Evolutionary conservation across 2,113 vertebrate species (phyloP), one percentile per base, ranked within the genome.

Genomic region (Tinamus guttatus): DNA sequence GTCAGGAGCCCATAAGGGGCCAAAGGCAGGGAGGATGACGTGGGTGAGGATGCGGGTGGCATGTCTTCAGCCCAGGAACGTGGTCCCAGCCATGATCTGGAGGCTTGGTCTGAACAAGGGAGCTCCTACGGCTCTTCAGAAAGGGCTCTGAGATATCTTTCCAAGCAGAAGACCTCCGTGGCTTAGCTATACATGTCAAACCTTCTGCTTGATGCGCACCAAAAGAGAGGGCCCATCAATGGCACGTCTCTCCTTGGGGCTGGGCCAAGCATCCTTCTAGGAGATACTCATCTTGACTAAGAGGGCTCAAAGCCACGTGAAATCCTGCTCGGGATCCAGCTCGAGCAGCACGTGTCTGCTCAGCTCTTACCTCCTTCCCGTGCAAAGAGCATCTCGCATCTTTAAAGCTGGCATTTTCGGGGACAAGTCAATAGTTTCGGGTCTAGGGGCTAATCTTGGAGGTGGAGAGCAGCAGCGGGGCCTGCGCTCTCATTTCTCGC

Each of bases 261-360:
- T 1, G 45, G 90, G 95, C 87, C 93, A 96, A 95, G 89, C 11
- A 40, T 91, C 88, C 84, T 71, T 90, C 85, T 73, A 79, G 91
- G 93, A 92, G 92, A 96, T 24, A 21, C 11, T 49, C 94, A 94
- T 95, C 93, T 91, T 96, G 87, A 87, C 81, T 85, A 96, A 94
- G 68, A 0, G 87, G 79, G 32, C 65, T 85, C 75, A 87, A 76
- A 87, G 60, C 77, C 34, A 83, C 5, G 43, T 59, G 43, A 87
- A 92, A 86, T 81, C 19, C 3, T 52, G 76, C 24, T 34, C 58
- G n/a, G 84, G 80, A 62, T 34, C 74, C 79, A 22, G 77, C 85
- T 78, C 54, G 69, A 87, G 69, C 30, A 58, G 47, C 51, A 71
- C 38, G 28, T 49, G 5, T 0, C 0, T 22, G 40, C 47, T 81